These are phyloP conservation scores for Drosophila orena DNA, from an alignment of 1,140 invertebrate genomes.

Conservation along the genomic window DNA sequence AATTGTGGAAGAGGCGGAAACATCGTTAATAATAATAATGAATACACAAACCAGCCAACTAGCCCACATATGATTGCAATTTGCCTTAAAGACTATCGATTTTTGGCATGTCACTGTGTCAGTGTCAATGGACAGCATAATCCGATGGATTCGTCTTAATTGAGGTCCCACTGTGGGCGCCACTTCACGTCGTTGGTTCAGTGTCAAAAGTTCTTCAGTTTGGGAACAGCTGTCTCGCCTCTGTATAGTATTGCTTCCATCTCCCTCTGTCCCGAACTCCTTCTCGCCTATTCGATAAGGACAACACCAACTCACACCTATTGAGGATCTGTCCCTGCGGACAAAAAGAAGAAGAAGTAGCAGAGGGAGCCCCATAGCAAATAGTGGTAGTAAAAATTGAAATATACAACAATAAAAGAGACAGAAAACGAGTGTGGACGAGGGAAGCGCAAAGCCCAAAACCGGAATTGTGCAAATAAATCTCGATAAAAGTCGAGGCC, in stretches of 20 bases:
- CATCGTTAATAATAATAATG: slow-evolving; percentile 54
- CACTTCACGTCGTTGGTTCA: slow-evolving; percentile 45
- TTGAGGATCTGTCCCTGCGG: slow-evolving; percentile 42
- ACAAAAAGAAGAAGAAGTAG: slow-evolving; percentile 5
- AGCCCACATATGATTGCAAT: slow-evolving; percentile 63
- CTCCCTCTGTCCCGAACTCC: slow-evolving; percentile 36
- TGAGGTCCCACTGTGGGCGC: slow-evolving; percentile 54
- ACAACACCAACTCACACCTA: slow-evolving; percentile 35
- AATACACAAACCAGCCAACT: slow-evolving; percentile 21
- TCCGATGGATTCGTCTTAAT: slow-evolving; percentile 33
- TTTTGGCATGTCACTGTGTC: slow-evolving; percentile 80
- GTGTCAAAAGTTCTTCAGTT: slow-evolving; percentile 67
- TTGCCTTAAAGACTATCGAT: slow-evolving; percentile 65
- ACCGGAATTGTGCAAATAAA: slow-evolving; percentile 84
- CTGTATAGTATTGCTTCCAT: not conserved
- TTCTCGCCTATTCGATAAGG: slow-evolving; percentile 27
- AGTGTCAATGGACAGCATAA: slow-evolving; percentile 56
- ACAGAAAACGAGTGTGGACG: slow-evolving; percentile 40
- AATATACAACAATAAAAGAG: slow-evolving; percentile 49
- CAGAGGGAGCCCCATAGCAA: slow-evolving; percentile 41
- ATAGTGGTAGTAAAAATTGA: slow-evolving; percentile 76
- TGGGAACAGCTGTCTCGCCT: slow-evolving; percentile 60
- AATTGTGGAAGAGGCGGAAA: slow-evolving; percentile 35
- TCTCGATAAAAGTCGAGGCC: slow-evolving; percentile 65
- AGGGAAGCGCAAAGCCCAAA: slow-evolving; percentile 61